Evolutionary conservation across 2,888 invertebrate species (phyloP), one percentile per base, ranked within the genome.

Genomic region (Dicycla oo): DNA sequence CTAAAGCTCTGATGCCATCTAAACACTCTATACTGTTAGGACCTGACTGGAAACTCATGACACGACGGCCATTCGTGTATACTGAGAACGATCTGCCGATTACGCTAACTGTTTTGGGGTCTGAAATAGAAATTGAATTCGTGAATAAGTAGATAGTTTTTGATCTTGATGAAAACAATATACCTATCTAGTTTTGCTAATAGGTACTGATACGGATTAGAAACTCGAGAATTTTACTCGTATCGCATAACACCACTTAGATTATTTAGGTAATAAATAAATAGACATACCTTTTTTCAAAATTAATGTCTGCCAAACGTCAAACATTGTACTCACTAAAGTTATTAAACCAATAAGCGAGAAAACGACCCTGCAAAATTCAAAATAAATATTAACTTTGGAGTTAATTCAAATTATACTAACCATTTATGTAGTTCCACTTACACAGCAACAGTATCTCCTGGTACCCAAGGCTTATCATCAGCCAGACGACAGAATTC

Each of bases 1-100:
- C 94, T 0, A 96, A 78, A 0, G 92, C 84, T 81, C 95, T 88
- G n/a, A 96, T 87, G 0, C 96, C 96, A 72, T 95, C 93, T 57
- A 96, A 80, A 81, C 96, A 96, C 20, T 92, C 88, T 43, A 96
- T 81, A 7, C 92, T 88, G n/a, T 90, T 90, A 8, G 91, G 77
- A 30, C 83, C 84, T 2, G 91, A 86, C 1, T 86, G 83, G 65
- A 93, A 92, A 0, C 86, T 89, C 57, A 94, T 83, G 15, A 96
- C 71, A 23, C 91, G 91, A 38, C 87, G 88, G 0, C 91, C 88
- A 79, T 96, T 96, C 0, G 93, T 91, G 53, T 92, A 91, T 0
- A 93, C 83, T 18, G 92, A 93, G 68, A 91, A 91, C 2, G 83
- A 72, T 64, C 70, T 83, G 23, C 70, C 65, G 20, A 85, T 43